These are phyloP conservation scores for Pogonognathellus flavescens DNA, from an alignment of 1,140 invertebrate genomes.

Conservation along the genomic window DNA sequence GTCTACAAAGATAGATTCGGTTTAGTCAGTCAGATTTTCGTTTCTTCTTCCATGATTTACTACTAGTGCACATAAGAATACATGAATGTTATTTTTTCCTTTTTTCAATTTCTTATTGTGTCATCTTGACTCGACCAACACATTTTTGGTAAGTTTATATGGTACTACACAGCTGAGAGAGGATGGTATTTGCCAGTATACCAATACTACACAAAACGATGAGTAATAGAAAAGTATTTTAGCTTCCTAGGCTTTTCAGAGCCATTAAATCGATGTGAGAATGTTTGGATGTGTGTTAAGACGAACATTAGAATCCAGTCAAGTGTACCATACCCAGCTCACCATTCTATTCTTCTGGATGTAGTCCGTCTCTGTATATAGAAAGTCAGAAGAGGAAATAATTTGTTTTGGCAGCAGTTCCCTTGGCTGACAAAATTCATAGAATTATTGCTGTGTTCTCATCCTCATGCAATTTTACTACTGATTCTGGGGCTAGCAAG, in stretches of 20 bases:
- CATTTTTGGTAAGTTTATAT: too few relatives aligned
- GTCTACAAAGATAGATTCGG: not conserved
- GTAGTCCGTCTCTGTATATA: not conserved
- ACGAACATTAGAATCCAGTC: constrained; percentile 30
- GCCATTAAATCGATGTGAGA: constrained; percentile 29
- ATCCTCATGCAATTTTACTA: too few relatives aligned
- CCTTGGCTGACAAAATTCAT: constrained; percentile 24
- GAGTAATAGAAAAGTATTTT: not conserved
- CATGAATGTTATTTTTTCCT: too few relatives aligned
- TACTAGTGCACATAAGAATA: too few relatives aligned
- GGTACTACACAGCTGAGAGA: too few relatives aligned
- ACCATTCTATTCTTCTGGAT: not conserved
- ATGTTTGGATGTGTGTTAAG: constrained; percentile 37
- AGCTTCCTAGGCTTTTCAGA: not conserved
- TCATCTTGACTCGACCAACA: too few relatives aligned
- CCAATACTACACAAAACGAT: too few relatives aligned
- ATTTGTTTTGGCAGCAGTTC: constrained; percentile 46
- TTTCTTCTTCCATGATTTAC: not conserved
- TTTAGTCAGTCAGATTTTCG: not conserved
- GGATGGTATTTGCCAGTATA: too few relatives aligned
- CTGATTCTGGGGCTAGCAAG: not conserved
- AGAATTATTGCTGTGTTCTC: constrained; percentile 34
- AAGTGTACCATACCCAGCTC: not conserved
- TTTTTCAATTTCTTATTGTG: too few relatives aligned
- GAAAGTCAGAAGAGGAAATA: constrained; percentile 14